Evolutionary conservation across 1,140 invertebrate species (phyloP), one percentile per base, ranked within the genome.

Genomic region (Carposina sasakii): DNA sequence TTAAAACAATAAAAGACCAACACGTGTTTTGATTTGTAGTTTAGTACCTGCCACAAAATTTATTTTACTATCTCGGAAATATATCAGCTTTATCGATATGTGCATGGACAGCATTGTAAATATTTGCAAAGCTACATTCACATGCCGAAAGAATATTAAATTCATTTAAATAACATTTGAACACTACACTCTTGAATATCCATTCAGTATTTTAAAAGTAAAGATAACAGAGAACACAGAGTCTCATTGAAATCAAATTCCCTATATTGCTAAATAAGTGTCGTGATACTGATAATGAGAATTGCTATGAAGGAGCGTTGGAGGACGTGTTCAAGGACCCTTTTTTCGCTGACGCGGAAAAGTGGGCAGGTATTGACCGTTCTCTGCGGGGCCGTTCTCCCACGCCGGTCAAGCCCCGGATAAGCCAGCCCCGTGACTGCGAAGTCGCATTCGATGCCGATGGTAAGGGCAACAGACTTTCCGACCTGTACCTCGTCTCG

Each of bases 361-460:
- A 82, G 73, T 85, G 82, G 82, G 65, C 75, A 57, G 75, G 57
- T 64, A 74, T 85, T 77, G 83, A 86, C 63, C 76, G 85, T 2
- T 76, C 77, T 46, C 73, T 83, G 44, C 81, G 88, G 67, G 87
- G 86, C 73, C 86, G 79, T 67, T 87, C 87, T 48, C 89, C 89
- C 53, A 91, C 90, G 67, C 90, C 90, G 21, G 89, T 89, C 68
- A 91, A 91, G 88, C 82, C 87, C 57, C 88, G 89, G 71, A 87
- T 87, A 68, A 90, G 86, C 72, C 88, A 82, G 54, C 89, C 90
- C 48, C 86, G 90, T 50, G 86, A 89, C 62, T 86, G 84, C 62
- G 89, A 90, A 81, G 86, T 91, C 60, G 90, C 89, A 56, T 91
- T 87, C 79, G 90, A 91, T 82, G 87, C 89, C 81, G 89, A 90